A percentile compares a stretch with the other conserved stretches of the same genome.
Evolutionary conservation across 2,888 invertebrate species (phyloP).

Genomic region (Abrostola triplasia): DNA sequence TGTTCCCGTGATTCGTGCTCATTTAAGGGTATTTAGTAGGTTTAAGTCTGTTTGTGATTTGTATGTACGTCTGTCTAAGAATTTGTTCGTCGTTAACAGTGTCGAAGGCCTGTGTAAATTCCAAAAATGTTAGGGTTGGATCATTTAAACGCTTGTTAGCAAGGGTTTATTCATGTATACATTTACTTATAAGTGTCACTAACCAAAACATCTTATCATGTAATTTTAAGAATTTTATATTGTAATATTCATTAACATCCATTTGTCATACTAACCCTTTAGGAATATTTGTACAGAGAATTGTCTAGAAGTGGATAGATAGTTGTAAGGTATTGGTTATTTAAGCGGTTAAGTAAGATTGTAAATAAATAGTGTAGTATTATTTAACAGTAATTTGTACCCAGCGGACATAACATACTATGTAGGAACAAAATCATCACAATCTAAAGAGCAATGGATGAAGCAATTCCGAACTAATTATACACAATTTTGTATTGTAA

Average conservation of each 20-base stretch:
- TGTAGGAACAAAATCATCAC: conserved; percentile 13
- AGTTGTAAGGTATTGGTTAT: conserved; percentile 56
- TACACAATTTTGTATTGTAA: conserved; percentile 6
- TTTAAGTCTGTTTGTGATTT: conserved; percentile 49
- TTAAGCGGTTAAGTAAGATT: conserved; percentile 49
- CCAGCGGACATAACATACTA: conserved; percentile 32
- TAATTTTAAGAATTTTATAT: conserved; percentile 11
- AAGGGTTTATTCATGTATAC: conserved; percentile 16
- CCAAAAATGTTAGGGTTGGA: conserved; percentile 36
- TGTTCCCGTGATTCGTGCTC: conserved; percentile 87
- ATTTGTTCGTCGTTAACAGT: conserved; percentile 18
- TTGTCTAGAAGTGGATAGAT: conserved; percentile 28
- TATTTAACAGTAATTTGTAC: conserved; percentile 41
- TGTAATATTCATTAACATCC: background rate
- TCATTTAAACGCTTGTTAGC: background rate
- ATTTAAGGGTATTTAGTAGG: conserved; percentile 17
- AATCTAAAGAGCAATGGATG: conserved; percentile 20
- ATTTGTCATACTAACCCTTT: conserved; percentile 26
- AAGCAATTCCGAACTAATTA: background rate
- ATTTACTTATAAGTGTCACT: conserved; percentile 12
- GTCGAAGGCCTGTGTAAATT: conserved; percentile 38
- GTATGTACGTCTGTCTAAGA: conserved; percentile 23
- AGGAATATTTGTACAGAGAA: conserved; percentile 27
- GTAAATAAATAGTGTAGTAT: conserved; percentile 51
- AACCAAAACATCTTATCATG: conserved; percentile 18